Percentiles rank a stretch among this genome's conserved stretches.
Evolutionary conservation across 2,888 invertebrate species (phyloP).

Genomic region (Rhingia rostrata): DNA sequence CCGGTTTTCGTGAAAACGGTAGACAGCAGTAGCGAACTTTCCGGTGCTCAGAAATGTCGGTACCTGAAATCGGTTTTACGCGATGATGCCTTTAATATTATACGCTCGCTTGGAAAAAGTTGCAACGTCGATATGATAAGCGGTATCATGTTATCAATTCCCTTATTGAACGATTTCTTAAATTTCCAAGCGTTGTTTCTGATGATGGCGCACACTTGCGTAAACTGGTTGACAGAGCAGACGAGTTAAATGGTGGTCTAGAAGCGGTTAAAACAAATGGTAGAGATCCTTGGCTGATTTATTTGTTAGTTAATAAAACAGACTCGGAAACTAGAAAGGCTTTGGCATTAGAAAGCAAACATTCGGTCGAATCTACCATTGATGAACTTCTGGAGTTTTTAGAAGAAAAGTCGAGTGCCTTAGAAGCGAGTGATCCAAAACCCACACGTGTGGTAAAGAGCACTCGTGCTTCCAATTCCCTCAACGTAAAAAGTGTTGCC

Average conservation of each 20-base stretch:
- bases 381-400: conserved; percentile 4
- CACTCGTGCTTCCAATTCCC: too few relatives aligned
- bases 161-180: conserved; percentile 14
- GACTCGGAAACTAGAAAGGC: conserved; percentile 21
- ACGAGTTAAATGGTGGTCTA: too few relatives aligned
- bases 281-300: too few relatives aligned
- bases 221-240: too few relatives aligned
- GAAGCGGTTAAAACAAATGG: too few relatives aligned
- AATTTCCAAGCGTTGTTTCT: too few relatives aligned
- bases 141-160: conserved; percentile 14
- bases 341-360: not conserved
- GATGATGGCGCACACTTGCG: too few relatives aligned
- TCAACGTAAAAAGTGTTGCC: conserved; percentile 5
- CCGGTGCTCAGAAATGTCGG: conserved; percentile 11
- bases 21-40: conserved; percentile 11
- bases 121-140: conserved; percentile 15
- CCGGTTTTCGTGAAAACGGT: conserved; percentile 4
- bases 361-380: not conserved
- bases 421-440: conserved; percentile 26
- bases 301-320: conserved; percentile 17
- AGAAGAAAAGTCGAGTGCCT: conserved; percentile 27
- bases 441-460: not conserved
- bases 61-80: conserved; percentile 20
- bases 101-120: conserved; percentile 10
- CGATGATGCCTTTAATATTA: not conserved